A percentile compares a stretch with the other conserved stretches of the same genome.
These are phyloP conservation scores for Tipula unca DNA, from an alignment of 2,888 invertebrate species.

Conservation along the genomic window DNA sequence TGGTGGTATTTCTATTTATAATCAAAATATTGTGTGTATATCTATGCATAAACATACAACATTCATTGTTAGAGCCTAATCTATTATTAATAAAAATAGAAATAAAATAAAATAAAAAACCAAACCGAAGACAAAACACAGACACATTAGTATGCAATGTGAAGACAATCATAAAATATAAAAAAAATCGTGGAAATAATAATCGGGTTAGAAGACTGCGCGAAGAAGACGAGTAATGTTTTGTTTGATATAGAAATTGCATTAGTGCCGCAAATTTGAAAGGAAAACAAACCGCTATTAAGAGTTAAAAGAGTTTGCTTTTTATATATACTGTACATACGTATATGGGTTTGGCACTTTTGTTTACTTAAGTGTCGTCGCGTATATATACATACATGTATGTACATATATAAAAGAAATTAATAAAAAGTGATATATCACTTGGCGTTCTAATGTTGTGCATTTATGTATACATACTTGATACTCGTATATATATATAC, in stretches of 20 bases:
- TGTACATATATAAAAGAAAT: not conserved
- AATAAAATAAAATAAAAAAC: not conserved
- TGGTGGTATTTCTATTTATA: slow-evolving; percentile 2
- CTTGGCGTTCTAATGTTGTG: not conserved
- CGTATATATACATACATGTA: not conserved
- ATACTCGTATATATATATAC: not conserved
- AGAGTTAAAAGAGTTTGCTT: not conserved
- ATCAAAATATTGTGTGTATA: not conserved
- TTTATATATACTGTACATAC: not conserved
- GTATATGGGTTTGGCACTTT: not conserved
- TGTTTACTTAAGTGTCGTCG: not conserved
- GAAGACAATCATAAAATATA: not conserved
- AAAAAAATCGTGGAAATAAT: not conserved
- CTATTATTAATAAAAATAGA: not conserved
- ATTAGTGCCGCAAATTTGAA: slow-evolving; percentile 14
- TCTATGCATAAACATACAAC: not conserved
- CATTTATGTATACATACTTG: too few species aligned
- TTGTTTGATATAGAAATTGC: not conserved
- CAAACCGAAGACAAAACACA: not conserved
- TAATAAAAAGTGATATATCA: not conserved
- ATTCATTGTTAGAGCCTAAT: not conserved
- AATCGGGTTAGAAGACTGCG: not conserved
- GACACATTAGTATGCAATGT: not conserved
- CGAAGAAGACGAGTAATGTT: not conserved
- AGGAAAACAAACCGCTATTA: slow-evolving; percentile 4